Conservation (phyloP, 2,113 vertebrate genomes). For the Sula dactylatra region DNA sequence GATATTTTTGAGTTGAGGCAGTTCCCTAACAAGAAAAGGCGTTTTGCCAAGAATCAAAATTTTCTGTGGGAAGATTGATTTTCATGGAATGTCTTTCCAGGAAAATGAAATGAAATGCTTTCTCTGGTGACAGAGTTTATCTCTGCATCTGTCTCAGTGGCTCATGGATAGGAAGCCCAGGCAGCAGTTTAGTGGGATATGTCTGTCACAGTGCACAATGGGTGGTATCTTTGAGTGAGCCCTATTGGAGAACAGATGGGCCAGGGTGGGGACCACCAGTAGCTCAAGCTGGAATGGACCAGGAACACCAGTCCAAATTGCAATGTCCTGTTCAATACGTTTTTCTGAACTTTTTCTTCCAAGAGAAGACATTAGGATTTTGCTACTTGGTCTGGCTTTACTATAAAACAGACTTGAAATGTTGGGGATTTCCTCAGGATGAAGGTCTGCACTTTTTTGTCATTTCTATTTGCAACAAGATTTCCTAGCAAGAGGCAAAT, state of each 20-base stretch:
- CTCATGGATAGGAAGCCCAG: neutral
- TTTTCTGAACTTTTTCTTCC: neutral
- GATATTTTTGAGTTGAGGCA: neutral
- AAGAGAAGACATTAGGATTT: neutral
- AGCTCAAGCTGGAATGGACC: neutral
- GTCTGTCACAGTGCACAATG: neutral
- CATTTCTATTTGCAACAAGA: neutral
- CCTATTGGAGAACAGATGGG: neutral
- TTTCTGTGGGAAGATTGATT: constrained; percentile 44
- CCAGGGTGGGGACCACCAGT: neutral
- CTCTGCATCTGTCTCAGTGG: neutral
- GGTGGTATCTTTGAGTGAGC: neutral
- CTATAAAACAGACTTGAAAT: neutral
- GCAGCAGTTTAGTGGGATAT: neutral
- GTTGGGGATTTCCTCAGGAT: neutral
- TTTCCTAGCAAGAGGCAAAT: neutral
- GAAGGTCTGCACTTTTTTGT: neutral
- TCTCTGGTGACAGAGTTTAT: neutral
- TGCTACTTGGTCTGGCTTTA: neutral
- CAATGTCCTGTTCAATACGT: neutral
- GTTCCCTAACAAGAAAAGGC: neutral
- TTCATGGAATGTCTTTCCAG: constrained; percentile 39
- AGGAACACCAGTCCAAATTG: neutral
- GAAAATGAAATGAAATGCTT: constrained; percentile 28
- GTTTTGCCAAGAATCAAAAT: neutral